Percentiles rank a stretch among this genome's conserved stretches.
phyloP scores from a whole-genome alignment of 2,113 vertebrate genomes.

The Raja brachyura region DNA sequence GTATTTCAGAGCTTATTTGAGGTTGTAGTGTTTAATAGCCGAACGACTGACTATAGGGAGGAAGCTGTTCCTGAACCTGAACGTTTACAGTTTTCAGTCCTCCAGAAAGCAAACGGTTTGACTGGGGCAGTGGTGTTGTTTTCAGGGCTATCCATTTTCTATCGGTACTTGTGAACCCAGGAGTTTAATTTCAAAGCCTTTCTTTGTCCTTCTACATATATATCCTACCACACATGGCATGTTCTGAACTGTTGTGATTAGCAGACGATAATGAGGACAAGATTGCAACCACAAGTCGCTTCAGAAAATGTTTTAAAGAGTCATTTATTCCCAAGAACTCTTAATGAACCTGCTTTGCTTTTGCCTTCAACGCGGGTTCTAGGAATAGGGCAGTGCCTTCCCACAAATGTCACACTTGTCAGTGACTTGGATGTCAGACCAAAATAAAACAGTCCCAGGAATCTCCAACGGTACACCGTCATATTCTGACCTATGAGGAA shows the following conservation, averaged over 20 bases:
- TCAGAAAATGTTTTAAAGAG: neutral
- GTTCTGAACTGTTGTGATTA: no score
- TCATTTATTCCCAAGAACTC: neutral
- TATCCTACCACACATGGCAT: neutral
- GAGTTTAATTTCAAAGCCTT: neutral
- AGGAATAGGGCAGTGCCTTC: neutral
- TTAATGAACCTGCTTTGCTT: neutral
- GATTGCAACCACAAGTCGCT: neutral
- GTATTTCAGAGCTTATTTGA: no score
- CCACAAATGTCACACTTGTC: neutral
- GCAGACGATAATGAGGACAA: no score
- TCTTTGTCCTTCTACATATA: neutral
- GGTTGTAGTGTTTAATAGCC: no score
- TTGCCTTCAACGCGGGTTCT: neutral
- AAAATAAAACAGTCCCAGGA: slow-evolving; percentile 27
- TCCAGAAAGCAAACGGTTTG: neutral
- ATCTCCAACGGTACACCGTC: neutral
- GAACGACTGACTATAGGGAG: no score
- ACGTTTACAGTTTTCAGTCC: neutral
- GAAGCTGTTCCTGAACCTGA: no score
- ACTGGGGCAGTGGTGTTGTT: neutral
- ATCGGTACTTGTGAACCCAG: neutral
- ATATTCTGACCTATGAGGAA: neutral
- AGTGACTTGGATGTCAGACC: neutral
- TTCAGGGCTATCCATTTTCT: neutral